Conservation (phyloP, 2,888 invertebrate species). For the Lutraria lutraria region DNA sequence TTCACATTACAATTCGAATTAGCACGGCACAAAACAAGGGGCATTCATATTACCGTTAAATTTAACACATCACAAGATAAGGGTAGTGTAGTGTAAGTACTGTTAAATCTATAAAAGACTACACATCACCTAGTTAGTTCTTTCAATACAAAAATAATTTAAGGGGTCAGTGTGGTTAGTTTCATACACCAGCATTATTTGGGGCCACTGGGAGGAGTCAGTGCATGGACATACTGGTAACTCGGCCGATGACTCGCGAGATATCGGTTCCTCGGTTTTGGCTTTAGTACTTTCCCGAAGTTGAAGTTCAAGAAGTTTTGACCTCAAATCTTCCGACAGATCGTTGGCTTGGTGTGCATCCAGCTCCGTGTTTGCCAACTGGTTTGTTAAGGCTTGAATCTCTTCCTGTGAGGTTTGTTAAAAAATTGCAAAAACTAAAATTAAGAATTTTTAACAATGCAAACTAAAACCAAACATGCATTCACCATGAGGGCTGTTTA, state of each 20-base stretch:
- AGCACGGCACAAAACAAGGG: background rate
- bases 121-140: background rate
- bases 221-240: slow-evolving; percentile 31
- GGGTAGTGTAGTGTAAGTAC: background rate
- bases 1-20: background rate
- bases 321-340: slow-evolving; percentile 67
- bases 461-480: background rate
- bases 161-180: background rate
- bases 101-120: background rate
- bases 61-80: background rate
- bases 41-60: background rate
- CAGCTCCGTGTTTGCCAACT: slow-evolving; percentile 66
- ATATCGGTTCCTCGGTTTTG: slow-evolving; percentile 4
- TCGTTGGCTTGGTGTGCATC: slow-evolving; percentile 65
- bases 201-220: background rate
- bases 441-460: background rate
- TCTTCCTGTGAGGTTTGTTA: slow-evolving; percentile 62
- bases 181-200: background rate
- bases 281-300: slow-evolving; percentile 42
- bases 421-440: background rate
- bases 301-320: slow-evolving; percentile 69
- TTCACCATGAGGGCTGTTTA: background rate
- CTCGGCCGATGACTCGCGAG: slow-evolving; percentile 31
- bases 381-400: slow-evolving; percentile 59
- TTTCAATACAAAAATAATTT: background rate